These are phyloP conservation scores for Sciurus carolinensis DNA, from an alignment of 2,797 vertebrate species.

Conservation along the genomic window DNA sequence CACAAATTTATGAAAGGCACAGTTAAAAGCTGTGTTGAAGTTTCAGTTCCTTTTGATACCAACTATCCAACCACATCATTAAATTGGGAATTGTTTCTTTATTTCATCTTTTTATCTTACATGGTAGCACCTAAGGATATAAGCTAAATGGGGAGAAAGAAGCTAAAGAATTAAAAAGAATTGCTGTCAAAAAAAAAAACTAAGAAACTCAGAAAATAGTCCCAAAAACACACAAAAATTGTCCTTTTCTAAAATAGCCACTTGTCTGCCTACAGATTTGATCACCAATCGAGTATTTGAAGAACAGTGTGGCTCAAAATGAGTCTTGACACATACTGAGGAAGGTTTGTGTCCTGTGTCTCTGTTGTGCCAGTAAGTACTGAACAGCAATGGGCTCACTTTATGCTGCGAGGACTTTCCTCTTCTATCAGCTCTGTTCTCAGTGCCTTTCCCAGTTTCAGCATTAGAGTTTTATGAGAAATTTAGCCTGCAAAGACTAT, in stretches of 20 bases:
- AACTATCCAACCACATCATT: conserved; percentile 37
- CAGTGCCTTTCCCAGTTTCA: not conserved
- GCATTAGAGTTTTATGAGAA: conserved; percentile 64
- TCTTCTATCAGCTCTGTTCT: not conserved
- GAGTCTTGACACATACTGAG: conserved; percentile 4
- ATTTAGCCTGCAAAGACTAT: not conserved
- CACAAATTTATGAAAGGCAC: not conserved
- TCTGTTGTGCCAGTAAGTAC: not conserved
- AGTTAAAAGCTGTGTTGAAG: not conserved
- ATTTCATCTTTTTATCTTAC: not conserved
- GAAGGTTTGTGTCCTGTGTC: not conserved
- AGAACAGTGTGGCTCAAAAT: conserved; percentile 16
- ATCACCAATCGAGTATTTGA: conserved; percentile 10
- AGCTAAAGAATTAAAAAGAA: not conserved
- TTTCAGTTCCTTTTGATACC: conserved; percentile 32
- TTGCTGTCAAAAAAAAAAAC: not conserved
- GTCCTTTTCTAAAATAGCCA: conserved; percentile 10
- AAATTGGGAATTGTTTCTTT: not conserved
- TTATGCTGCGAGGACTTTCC: not conserved
- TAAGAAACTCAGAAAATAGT: not conserved
- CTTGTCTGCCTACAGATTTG: conserved; percentile 44
- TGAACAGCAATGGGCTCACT: not conserved
- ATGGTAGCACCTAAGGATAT: not conserved
- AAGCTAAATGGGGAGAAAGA: not conserved
- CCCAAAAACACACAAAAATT: not conserved